phyloP scores from a whole-genome alignment of 2,888 invertebrate genomes.

The Drosophila formosana region DNA sequence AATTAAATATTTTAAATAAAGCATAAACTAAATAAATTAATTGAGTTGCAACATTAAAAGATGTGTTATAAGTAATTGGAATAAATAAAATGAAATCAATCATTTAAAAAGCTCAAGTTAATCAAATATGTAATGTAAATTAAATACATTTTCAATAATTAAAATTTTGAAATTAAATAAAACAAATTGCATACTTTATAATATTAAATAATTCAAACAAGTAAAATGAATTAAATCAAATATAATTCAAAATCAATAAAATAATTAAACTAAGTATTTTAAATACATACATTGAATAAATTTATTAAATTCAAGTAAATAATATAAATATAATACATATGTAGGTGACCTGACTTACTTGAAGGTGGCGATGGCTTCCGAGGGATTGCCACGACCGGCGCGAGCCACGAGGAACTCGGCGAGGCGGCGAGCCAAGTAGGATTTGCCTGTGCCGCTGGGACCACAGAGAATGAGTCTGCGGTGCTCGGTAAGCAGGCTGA shows the following conservation, averaged over 20 bases:
- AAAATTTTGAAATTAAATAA: not conserved
- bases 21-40: no score
- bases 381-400: conserved; percentile 91
- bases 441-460: conserved; percentile 98
- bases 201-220: not conserved
- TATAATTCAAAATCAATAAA: not conserved
- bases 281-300: not conserved
- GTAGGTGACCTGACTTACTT: conserved; percentile 87
- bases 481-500: conserved; percentile 95
- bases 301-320: not conserved
- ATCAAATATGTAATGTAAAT: no score
- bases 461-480: conserved; percentile 97
- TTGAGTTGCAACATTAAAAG: no score
- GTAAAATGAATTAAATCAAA: not conserved
- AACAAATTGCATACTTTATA: not conserved
- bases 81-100: no score
- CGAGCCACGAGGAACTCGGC: conserved; percentile 97
- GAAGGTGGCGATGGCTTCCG: conserved; percentile 97
- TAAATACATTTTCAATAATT: no score
- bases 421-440: conserved; percentile 96
- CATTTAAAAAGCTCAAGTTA: no score
- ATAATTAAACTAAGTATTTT: not conserved
- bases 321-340: no score
- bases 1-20: no score
- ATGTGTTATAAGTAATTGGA: no score